These are phyloP conservation scores for Hyppa rectilinea DNA, from an alignment of 2,888 invertebrate genomes.

Conservation along the genomic window DNA sequence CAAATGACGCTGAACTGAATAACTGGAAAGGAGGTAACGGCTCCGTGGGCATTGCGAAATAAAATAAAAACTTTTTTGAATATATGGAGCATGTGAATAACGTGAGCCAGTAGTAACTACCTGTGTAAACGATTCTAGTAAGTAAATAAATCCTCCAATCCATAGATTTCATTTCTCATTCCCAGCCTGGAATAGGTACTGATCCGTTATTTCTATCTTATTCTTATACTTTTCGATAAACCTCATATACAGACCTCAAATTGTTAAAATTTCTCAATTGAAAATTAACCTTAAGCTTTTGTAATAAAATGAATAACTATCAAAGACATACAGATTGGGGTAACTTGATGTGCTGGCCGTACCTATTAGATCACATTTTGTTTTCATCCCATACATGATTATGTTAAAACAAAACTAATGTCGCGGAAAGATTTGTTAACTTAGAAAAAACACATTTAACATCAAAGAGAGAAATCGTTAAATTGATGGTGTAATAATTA, in stretches of 20 bases:
- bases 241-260: no score
- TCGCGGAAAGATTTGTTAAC: neutral
- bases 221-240: no score
- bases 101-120: neutral
- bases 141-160: neutral
- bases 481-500: slow-evolving; percentile 39
- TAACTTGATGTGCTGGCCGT: no score
- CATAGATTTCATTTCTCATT: neutral
- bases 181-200: neutral
- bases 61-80: neutral
- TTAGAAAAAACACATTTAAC: neutral
- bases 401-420: neutral
- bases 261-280: no score
- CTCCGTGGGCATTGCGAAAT: neutral
- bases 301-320: no score
- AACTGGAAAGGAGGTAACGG: neutral
- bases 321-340: no score
- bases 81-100: neutral
- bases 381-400: neutral
- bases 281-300: no score
- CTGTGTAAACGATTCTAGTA: neutral
- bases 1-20: neutral
- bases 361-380: neutral
- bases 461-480: slow-evolving; percentile 50
- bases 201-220: neutral